Percentiles rank a stretch among this genome's conserved stretches.
Evolutionary conservation across 2,888 invertebrate species (phyloP).

Genomic region (Pseudanteris insignis): DNA sequence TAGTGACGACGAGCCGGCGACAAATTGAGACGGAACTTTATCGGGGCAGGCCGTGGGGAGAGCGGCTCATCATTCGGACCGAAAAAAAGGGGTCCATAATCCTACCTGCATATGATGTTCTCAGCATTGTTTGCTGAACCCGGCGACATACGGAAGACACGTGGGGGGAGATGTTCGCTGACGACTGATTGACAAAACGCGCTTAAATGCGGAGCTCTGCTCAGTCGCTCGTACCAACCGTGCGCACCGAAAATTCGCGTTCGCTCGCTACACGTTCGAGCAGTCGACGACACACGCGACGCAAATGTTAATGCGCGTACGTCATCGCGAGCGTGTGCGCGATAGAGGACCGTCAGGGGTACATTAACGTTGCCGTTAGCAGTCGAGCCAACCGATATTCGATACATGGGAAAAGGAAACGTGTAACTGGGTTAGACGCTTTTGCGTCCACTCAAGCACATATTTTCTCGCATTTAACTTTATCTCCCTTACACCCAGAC

Average conservation of each 20-base stretch:
- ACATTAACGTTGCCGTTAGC: constrained; percentile 8
- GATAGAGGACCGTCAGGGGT: constrained; percentile 20
- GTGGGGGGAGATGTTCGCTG: constrained; percentile 17
- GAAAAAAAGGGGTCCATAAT: constrained; percentile 63
- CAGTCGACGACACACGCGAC: constrained; percentile 16
- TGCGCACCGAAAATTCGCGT: neutral
- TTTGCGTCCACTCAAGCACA: constrained; percentile 18
- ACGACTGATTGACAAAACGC: constrained; percentile 43
- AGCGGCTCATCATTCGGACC: constrained; percentile 54
- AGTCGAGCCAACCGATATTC: constrained; percentile 14
- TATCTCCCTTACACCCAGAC: too few relatives aligned
- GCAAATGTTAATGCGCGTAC: too few relatives aligned
- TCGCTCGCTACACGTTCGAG: constrained; percentile 4
- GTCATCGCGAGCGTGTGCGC: constrained; percentile 1
- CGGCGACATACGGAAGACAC: constrained; percentile 47
- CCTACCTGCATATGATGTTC: constrained; percentile 66
- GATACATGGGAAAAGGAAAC: constrained; percentile 38
- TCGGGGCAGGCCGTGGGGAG: constrained; percentile 49
- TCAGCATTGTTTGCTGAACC: constrained; percentile 50
- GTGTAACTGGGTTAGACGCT: constrained; percentile 28
- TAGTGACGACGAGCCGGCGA: too few relatives aligned
- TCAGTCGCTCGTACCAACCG: neutral
- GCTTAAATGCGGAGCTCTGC: constrained; percentile 31
- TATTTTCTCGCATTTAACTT: constrained; percentile 23
- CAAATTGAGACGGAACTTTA: constrained; percentile 51